Evolutionary conservation across 1,140 invertebrate genomes (phyloP), one percentile per base, ranked within the genome.

Genomic region (Drosophila jambulina): DNA sequence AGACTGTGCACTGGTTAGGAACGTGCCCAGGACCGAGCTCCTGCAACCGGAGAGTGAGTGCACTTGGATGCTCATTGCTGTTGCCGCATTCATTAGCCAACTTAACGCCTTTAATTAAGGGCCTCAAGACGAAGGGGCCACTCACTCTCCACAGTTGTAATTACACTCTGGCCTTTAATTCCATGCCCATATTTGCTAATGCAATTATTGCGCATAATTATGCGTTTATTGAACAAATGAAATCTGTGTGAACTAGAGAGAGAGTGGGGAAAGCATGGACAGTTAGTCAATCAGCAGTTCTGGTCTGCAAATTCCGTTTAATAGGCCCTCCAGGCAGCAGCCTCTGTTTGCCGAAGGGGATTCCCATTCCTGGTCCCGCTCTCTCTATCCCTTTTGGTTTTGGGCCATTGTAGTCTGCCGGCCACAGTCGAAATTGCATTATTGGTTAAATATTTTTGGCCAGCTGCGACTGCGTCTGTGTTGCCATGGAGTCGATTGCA

Each of bases 191-290:
- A 86, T 80, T 83, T 88, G 85, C 80, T 67, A 84, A 88, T 84
- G 84, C 80, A 87, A 87, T 87, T 87, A 87, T 68, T 80, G 64
- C 36, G 72, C 80, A 87, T 87, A 88, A 87, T 88, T 84, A 87
- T 88, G 84, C 77, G 77, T 80, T 87, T 84, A 84, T 80, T 80
- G 71, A 63, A 64, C 72, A 75, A 88, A 88, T 88, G 69, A 63
- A 78, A 70, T 59, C 77, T 58, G 19, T 23, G 36, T 17, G 29
- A 4, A 10, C 12, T 21, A 15, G 6, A 19, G n/a, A 27, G 15
- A n/a, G 17, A 27, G n/a, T n/a, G 17, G 17, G 12, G 21, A 32
- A 17, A 40, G 10, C 8, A 71, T 29, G 32, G 36, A 42, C 56
- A 51, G 57, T 75, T 61, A 38, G 63, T 62, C 56, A 59, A 78